Evolutionary conservation across 2,113 vertebrate species (phyloP).

Genomic region (Toxostoma redivivum): DNA sequence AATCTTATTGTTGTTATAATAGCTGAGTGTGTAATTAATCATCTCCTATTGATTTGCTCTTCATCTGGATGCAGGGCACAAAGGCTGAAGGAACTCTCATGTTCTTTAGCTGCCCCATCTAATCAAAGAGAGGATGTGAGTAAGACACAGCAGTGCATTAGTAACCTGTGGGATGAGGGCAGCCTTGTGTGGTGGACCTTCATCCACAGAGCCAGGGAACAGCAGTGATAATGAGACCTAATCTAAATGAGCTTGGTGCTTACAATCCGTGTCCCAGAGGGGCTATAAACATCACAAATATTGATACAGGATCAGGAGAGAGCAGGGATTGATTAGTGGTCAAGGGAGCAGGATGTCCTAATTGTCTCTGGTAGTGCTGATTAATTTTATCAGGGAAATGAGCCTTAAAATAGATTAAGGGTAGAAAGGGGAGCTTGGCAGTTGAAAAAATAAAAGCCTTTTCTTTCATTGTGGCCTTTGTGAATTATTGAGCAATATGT

Average conservation of each 20-base stretch:
- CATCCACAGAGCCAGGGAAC: background rate
- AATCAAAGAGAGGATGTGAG: background rate
- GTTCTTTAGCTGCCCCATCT: constrained; percentile 26
- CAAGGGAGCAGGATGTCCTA: constrained; percentile 37
- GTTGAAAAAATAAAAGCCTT: background rate
- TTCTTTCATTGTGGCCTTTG: background rate
- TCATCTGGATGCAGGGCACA: constrained; percentile 33
- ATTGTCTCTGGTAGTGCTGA: constrained; percentile 20
- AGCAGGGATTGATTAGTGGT: constrained; percentile 44
- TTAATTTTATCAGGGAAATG: constrained; percentile 42
- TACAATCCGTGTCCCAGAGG: background rate
- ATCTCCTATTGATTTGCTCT: constrained; percentile 59
- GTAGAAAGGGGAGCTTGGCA: background rate
- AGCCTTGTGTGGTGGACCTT: background rate
- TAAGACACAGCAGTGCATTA: background rate
- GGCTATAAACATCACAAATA: constrained; percentile 25
- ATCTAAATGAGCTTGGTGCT: constrained; percentile 39
- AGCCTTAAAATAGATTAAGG: constrained; percentile 27
- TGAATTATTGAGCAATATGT: background rate
- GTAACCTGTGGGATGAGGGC: background rate
- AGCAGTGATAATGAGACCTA: constrained; percentile 17
- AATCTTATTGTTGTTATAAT: constrained; percentile 47
- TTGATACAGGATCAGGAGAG: constrained; percentile 7
- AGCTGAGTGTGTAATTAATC: constrained; percentile 51
- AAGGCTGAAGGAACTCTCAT: constrained; percentile 7